These are phyloP conservation scores for Syngnathus rostellatus DNA, from an alignment of 2,797 vertebrate species.

Conservation along the genomic window DNA sequence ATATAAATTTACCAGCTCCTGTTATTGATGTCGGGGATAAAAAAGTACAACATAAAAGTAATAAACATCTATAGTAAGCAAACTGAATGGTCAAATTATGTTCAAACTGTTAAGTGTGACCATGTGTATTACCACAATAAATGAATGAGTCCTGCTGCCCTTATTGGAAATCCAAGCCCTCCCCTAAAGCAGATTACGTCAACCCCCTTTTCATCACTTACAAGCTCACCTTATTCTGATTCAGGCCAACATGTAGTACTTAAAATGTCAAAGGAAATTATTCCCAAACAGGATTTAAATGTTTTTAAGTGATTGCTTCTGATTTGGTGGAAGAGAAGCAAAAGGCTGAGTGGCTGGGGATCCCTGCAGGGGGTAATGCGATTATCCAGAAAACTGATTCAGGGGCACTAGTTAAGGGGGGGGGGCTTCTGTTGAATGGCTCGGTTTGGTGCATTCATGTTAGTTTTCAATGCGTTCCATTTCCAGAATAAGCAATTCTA, in stretches of 20 bases:
- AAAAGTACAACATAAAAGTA: constrained; percentile 22
- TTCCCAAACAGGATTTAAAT: neutral
- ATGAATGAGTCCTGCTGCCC: constrained; percentile 26
- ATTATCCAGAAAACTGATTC: constrained; percentile 44
- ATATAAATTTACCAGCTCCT: constrained; percentile 45
- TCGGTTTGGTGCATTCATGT: neutral
- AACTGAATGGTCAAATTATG: constrained; percentile 23
- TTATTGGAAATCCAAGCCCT: constrained; percentile 25
- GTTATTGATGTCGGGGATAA: constrained; percentile 20
- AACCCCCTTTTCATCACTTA: constrained; percentile 2
- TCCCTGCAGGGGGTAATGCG: constrained; percentile 45
- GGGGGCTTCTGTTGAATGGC: neutral
- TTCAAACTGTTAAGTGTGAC: constrained; percentile 21
- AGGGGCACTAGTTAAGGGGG: constrained; percentile 9
- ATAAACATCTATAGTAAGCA: constrained; percentile 6
- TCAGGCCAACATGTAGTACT: neutral
- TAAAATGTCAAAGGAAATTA: constrained; percentile 7
- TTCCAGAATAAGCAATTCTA: neutral
- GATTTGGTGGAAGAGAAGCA: neutral
- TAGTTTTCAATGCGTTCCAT: neutral
- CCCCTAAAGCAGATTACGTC: constrained; percentile 23
- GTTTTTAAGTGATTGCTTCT: neutral
- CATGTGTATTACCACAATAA: constrained; percentile 39
- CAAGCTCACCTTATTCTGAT: neutral
- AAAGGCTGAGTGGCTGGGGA: constrained; percentile 11